Evolutionary conservation across 2,888 invertebrate genomes (phyloP), one percentile per base, ranked within the genome.

Genomic region (Drosophila recens): DNA sequence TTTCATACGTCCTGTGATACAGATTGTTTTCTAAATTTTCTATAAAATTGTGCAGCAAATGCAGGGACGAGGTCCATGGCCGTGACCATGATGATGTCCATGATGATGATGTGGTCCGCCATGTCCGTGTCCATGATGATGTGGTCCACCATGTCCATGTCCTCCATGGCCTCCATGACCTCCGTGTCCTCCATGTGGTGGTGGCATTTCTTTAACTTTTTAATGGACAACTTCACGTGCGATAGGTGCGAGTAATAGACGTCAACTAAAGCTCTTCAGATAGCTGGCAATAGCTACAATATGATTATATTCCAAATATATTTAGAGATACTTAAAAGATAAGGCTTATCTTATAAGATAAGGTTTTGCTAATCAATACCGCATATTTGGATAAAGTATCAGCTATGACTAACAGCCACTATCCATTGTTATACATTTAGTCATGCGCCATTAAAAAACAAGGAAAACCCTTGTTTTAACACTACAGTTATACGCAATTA

Each of bases 31-130:
- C 9, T 42, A 17, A 42, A 9, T 9, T 17, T 8, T 43, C 62
- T 82, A 90, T 54, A 67, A 62, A 51, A 89, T 83, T 0, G 83
- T 83, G 56, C 89, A 89, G 56, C 80, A 87, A n/a, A 65, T 9
- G 53, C 79, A 70, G 4, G 75, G 76, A 1, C 74, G 76, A n/a
- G 79, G 85, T 4, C 82, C 52, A 43, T 33, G 72, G 5, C 72
- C 72, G n/a, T 87, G 68, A 1, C 66, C 65, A 30, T 83, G 84
- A 36, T 77, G 75, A 20, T 70, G 72, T n/a, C 67, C 66, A 51
- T 67, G 71, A 34, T 66, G 64, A n/a, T 54, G 64, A 10, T 57
- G 76, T n/a, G 54, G 71, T 8, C 67, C 68, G 49, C 67, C 68
- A 54, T 66, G 67, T 15, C 65, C 49, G 4, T 67, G 65, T 30